Conservation (phyloP, 2,113 vertebrate species). For the Megaleporinus macrocephalus region DNA sequence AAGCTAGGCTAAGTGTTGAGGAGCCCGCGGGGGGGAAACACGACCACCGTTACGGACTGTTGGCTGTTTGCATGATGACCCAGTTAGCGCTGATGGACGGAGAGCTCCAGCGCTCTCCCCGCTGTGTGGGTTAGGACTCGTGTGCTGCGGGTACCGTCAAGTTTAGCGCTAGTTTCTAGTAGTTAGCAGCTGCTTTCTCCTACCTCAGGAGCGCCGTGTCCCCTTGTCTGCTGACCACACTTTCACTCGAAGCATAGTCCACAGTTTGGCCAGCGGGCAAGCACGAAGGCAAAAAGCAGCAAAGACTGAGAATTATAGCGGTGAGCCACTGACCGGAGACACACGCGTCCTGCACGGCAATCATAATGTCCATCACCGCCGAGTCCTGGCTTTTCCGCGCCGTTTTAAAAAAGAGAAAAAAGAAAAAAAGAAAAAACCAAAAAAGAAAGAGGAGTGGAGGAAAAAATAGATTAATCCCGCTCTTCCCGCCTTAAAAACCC, state of each 20-base stretch:
- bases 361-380: constrained; percentile 93
- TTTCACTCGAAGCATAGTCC: constrained; percentile 92
- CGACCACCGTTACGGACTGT: not conserved
- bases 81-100: not conserved
- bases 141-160: constrained; percentile 24
- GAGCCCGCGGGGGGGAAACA: not conserved
- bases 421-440: constrained; percentile 40
- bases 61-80: not conserved
- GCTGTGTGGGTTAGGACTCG: not conserved
- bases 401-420: constrained; percentile 47
- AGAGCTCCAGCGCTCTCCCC: not conserved
- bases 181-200: constrained; percentile 58
- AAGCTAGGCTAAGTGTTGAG: not conserved
- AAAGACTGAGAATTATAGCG: constrained; percentile 89
- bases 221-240: constrained; percentile 94
- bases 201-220: constrained; percentile 97
- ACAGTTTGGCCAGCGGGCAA: constrained; percentile 91
- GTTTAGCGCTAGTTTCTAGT: constrained; percentile 29
- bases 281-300: constrained; percentile 91
- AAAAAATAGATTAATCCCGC: constrained; percentile 62
- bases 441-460: not conserved
- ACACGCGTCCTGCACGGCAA: constrained; percentile 90
- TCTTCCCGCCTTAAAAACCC: constrained; percentile 68
- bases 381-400: constrained; percentile 65
- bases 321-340: constrained; percentile 94